Percentiles rank a stretch among this genome's conserved stretches.
phyloP scores from a whole-genome alignment of 2,888 invertebrate genomes.

The Aphrophora alni region DNA sequence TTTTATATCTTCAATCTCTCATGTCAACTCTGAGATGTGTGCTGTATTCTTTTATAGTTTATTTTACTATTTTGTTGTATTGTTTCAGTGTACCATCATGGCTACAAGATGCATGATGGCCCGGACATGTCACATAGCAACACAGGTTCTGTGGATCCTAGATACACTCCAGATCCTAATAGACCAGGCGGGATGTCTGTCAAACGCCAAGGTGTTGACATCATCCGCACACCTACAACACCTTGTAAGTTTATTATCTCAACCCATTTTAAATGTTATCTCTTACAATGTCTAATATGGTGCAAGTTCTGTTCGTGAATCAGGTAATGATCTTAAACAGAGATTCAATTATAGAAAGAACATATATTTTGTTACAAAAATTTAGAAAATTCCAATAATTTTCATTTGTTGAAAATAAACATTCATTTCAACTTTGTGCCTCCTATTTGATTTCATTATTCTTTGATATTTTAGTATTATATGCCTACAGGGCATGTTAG shows the following conservation, averaged over 20 bases:
- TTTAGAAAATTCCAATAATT: too few relatives aligned
- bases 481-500: too few relatives aligned
- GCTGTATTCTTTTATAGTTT: slow-evolving; percentile 23
- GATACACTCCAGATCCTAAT: slow-evolving; percentile 83
- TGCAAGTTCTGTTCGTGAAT: too few relatives aligned
- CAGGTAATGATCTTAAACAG: too few relatives aligned
- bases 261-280: background rate
- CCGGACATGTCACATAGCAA: slow-evolving; percentile 42
- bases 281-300: slow-evolving; percentile 21
- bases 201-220: slow-evolving; percentile 66
- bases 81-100: slow-evolving; percentile 53
- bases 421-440: too few relatives aligned
- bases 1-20: too few relatives aligned
- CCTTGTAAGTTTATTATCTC: slow-evolving; percentile 65
- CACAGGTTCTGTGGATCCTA: slow-evolving; percentile 61
- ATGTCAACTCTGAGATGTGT: too few relatives aligned
- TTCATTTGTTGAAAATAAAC: too few relatives aligned
- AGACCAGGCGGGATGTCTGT: slow-evolving; percentile 67
- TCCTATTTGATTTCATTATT: too few relatives aligned
- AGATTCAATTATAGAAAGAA: too few relatives aligned
- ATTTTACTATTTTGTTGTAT: background rate
- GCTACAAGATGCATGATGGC: slow-evolving; percentile 58
- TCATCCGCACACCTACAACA: slow-evolving; percentile 74
- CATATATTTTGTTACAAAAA: too few relatives aligned
- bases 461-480: too few relatives aligned